Conservation (phyloP, 2,113 vertebrate genomes). For the Cnemophilus loriae region DNA sequence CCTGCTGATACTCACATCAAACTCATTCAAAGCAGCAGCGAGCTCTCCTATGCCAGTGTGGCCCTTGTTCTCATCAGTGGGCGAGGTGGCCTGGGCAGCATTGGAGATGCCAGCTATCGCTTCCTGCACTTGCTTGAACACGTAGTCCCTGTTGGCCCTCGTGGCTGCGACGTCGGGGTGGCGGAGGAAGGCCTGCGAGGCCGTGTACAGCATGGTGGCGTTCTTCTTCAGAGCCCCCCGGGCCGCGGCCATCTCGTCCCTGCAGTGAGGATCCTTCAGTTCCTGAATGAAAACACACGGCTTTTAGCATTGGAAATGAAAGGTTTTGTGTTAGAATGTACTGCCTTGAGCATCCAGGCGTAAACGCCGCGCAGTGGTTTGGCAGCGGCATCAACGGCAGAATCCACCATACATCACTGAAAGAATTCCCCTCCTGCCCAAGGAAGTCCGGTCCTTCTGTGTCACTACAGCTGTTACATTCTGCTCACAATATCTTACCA, state of each 20-base stretch:
- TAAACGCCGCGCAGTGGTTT: fast-evolving
- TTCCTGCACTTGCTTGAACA: conserved; percentile 98
- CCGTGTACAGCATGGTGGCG: conserved; percentile 96
- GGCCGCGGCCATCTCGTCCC: conserved; percentile 97
- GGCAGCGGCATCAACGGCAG: neutral
- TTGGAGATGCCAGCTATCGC: conserved; percentile 96
- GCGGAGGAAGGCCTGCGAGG: conserved; percentile 94
- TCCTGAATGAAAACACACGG: conserved; percentile 67
- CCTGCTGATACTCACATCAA: conserved; percentile 83
- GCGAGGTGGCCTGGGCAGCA: conserved; percentile 92
- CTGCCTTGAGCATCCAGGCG: neutral
- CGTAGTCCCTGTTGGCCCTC: conserved; percentile 94
- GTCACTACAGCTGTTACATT: neutral
- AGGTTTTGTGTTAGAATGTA: fast-evolving
- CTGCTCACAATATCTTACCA: neutral
- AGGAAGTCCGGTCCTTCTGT: neutral
- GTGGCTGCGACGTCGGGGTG: conserved; percentile 96
- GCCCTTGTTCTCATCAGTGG: conserved; percentile 92
- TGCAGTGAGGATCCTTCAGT: conserved; percentile 94
- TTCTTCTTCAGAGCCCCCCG: conserved; percentile 97
- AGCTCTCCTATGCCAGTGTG: conserved; percentile 96
- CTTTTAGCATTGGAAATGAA: fast-evolving
- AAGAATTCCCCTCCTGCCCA: neutral
- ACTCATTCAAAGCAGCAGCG: conserved; percentile 95
- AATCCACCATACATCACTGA: neutral